Evolutionary conservation across 2,888 invertebrate genomes (phyloP).

Genomic region (Apotomis capreana): DNA sequence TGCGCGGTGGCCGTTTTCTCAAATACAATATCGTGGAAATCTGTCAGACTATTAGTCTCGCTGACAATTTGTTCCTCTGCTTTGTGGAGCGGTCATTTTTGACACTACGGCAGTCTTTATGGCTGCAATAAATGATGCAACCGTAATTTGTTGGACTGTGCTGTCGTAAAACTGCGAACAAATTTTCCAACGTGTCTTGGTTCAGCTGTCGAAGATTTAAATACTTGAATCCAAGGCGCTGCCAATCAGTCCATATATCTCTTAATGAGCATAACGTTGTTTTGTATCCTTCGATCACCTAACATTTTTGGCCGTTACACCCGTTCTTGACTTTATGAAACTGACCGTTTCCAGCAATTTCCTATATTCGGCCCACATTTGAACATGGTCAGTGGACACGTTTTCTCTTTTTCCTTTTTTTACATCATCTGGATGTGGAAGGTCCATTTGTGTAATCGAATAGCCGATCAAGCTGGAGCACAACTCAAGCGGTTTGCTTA

Average conservation of each 20-base stretch:
- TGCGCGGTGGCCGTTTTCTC: constrained; percentile 23
- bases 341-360: no score
- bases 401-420: no score
- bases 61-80: background rate
- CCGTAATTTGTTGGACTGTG: constrained; percentile 41
- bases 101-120: background rate
- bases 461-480: no score
- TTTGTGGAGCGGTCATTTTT: background rate
- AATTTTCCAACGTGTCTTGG: constrained; percentile 43
- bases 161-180: constrained; percentile 44
- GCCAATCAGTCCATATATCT: constrained; percentile 46
- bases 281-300: constrained; percentile 31
- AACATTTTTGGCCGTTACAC: no score
- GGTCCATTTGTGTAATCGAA: no score
- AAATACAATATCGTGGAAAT: constrained; percentile 1
- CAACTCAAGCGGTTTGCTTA: no score
- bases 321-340: no score
- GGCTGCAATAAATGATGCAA: constrained; percentile 3
- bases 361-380: no score
- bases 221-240: constrained; percentile 40
- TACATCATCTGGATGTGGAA: no score
- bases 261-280: constrained; percentile 40
- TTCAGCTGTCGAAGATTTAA: constrained; percentile 44
- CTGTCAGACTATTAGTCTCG: background rate
- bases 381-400: no score